A percentile compares a stretch with the other conserved stretches of the same genome.
Evolutionary conservation across 2,888 invertebrate genomes (phyloP).

Genomic region (Platycheirus rosarum): DNA sequence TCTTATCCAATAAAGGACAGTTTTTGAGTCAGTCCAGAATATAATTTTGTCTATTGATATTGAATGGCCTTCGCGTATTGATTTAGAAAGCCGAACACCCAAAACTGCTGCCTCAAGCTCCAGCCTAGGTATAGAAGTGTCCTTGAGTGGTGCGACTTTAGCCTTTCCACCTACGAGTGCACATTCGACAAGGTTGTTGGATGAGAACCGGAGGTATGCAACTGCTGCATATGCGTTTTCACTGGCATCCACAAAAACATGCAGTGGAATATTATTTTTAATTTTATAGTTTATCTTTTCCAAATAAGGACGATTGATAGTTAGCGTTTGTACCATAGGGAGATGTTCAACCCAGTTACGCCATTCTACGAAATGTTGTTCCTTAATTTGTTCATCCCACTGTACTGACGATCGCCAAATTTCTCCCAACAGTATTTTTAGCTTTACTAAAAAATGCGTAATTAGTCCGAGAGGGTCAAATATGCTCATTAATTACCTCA

Average conservation of each 20-base stretch:
- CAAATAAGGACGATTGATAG: neutral
- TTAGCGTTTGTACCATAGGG: slow-evolving; percentile 4
- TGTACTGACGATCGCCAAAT: slow-evolving; percentile 4
- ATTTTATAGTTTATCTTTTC: neutral
- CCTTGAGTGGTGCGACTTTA: slow-evolving; percentile 9
- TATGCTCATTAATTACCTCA: neutral
- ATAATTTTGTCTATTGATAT: neutral
- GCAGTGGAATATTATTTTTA: neutral
- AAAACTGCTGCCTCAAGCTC: no score
- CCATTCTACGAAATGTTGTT: slow-evolving; percentile 13
- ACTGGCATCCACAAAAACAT: slow-evolving; percentile 1
- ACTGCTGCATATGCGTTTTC: slow-evolving; percentile 18
- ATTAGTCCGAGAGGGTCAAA: neutral
- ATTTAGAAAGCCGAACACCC: slow-evolving; percentile 16
- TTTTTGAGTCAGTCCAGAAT: slow-evolving; percentile 43
- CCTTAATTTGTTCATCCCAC: slow-evolving; percentile 8
- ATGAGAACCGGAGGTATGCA: slow-evolving; percentile 25
- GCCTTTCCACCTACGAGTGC: slow-evolving; percentile 9
- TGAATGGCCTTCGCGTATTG: neutral
- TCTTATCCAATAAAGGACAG: slow-evolving; percentile 41
- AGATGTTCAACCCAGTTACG: neutral
- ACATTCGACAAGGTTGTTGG: neutral
- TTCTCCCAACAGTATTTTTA: slow-evolving; percentile 18
- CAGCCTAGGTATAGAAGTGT: slow-evolving; percentile 14
- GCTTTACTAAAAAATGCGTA: neutral